Percentiles rank a stretch among this genome's conserved stretches.
These are phyloP conservation scores for Temnopleurus reevesii DNA, from an alignment of 53 echinoderm and acorn worm species.

Conservation along the genomic window DNA sequence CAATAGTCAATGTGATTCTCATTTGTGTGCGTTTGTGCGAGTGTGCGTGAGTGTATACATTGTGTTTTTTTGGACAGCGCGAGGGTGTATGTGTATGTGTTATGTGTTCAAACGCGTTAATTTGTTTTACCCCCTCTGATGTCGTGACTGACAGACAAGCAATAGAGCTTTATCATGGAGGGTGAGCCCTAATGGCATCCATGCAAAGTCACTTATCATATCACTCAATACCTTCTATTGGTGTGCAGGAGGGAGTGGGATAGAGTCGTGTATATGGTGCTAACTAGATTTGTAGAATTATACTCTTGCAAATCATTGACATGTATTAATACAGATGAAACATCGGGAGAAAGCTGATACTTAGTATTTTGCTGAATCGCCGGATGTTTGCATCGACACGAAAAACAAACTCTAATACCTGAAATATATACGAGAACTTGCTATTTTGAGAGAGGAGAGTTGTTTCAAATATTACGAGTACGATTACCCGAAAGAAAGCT, in stretches of 20 bases:
- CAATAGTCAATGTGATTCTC: too few species aligned
- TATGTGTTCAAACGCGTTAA: too few species aligned
- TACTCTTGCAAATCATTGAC: constrained; percentile 14
- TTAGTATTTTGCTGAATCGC: not conserved
- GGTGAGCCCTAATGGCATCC: not conserved
- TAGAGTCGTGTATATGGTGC: not conserved
- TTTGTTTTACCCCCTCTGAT: too few species aligned
- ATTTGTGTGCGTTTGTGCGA: too few species aligned
- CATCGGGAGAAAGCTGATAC: not conserved
- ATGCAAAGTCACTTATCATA: constrained; percentile 43
- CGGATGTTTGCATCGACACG: not conserved
- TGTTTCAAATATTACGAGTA: too few species aligned
- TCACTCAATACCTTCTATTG: constrained; percentile 15
- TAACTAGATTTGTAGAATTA: constrained; percentile 36
- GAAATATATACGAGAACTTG: not conserved
- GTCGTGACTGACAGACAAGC: constrained; percentile 22
- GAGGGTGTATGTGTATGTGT: too few species aligned
- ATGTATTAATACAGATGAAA: constrained; percentile 23
- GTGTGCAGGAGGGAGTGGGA: not conserved
- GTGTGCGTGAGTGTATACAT: too few species aligned
- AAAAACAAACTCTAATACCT: not conserved
- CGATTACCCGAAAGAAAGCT: too few species aligned
- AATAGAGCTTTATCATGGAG: not conserved
- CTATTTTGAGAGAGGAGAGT: too few species aligned
- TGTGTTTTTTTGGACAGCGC: too few species aligned